Conservation (phyloP, 2,797 vertebrate species). For the Linurgus olivaceus region DNA sequence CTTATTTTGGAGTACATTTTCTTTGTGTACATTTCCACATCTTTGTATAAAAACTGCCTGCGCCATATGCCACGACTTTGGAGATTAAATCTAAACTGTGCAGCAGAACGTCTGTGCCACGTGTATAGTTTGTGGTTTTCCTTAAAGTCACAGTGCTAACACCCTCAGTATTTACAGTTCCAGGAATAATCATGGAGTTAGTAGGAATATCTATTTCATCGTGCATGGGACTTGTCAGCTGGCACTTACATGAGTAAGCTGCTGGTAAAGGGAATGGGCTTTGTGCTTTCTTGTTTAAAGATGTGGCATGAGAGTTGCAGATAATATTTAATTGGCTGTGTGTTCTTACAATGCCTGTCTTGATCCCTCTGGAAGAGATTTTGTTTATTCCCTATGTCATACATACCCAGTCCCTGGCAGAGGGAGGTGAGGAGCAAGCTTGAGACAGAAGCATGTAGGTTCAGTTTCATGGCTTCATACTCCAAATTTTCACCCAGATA, state of each 20-base stretch:
- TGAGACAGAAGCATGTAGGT: background rate
- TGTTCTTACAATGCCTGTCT: conserved; percentile 15
- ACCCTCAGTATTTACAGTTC: conserved; percentile 45
- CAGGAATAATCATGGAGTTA: background rate
- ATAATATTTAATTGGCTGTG: conserved; percentile 39
- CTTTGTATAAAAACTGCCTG: conserved; percentile 18
- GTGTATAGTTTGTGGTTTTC: background rate
- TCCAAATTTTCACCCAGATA: background rate
- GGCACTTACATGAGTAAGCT: conserved; percentile 11
- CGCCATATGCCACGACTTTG: background rate
- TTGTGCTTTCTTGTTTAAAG: background rate
- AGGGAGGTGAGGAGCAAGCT: background rate
- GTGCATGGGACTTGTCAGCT: conserved; percentile 29
- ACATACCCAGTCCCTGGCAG: background rate
- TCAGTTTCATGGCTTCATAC: background rate
- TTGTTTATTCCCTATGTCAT: background rate
- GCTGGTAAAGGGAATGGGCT: background rate
- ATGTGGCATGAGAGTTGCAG: background rate
- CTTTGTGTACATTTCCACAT: conserved; percentile 11
- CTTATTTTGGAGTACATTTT: background rate
- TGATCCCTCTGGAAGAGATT: background rate
- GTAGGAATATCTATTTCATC: background rate
- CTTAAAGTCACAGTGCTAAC: conserved; percentile 8
- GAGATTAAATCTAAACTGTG: background rate
- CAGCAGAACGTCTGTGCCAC: background rate